Evolutionary conservation across 1,140 invertebrate species (phyloP).

Genomic region (Penaeus vannamei): DNA sequence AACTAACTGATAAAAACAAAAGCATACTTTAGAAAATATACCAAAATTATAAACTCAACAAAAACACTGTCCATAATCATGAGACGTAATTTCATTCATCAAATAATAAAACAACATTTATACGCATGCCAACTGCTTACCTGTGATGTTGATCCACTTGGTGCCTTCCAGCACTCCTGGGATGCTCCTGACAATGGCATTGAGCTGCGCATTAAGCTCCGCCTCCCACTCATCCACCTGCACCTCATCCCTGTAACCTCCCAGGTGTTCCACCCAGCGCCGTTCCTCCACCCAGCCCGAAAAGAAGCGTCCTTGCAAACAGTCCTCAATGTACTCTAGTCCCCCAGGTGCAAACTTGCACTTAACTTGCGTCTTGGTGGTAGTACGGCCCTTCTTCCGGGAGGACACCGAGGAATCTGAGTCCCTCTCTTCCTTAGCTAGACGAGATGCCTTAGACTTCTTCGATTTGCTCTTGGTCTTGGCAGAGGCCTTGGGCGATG

Average conservation of each 20-base stretch:
- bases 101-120: not conserved
- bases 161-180: slow-evolving; percentile 58
- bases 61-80: too few relatives aligned
- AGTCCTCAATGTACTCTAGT: slow-evolving; percentile 49
- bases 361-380: slow-evolving; percentile 50
- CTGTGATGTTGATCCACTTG: slow-evolving; percentile 61
- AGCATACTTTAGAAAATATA: too few relatives aligned
- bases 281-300: slow-evolving; percentile 62
- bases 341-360: slow-evolving; percentile 56
- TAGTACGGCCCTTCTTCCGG: slow-evolving; percentile 2
- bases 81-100: too few relatives aligned
- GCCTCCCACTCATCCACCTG: slow-evolving; percentile 63
- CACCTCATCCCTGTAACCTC: slow-evolving; percentile 50
- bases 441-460: too few relatives aligned
- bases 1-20: too few relatives aligned
- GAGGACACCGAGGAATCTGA: slow-evolving; percentile 58
- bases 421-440: slow-evolving; percentile 35
- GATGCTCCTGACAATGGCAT: slow-evolving; percentile 52
- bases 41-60: too few relatives aligned
- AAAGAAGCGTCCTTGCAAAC: slow-evolving; percentile 44
- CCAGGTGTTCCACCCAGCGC: slow-evolving; percentile 47
- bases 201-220: slow-evolving; percentile 53
- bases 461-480: too few relatives aligned
- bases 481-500: too few relatives aligned
- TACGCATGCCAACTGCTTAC: slow-evolving; percentile 30